These are phyloP conservation scores for Alligator mississippiensis DNA, from an alignment of 2,113 vertebrate species.

Conservation along the genomic window DNA sequence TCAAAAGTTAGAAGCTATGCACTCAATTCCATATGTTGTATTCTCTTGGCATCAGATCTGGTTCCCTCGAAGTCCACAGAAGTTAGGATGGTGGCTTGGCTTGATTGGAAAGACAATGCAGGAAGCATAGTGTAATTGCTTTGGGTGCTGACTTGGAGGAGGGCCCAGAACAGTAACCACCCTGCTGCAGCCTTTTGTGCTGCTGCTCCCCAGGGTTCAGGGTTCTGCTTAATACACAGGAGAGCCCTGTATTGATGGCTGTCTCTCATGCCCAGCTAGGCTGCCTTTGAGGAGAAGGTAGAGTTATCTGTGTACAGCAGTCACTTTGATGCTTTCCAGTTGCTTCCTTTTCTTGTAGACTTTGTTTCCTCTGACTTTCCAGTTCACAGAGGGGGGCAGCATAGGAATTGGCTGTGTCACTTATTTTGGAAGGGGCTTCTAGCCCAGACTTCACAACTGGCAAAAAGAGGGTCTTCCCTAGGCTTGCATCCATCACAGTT, in stretches of 20 bases:
- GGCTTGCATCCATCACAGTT: rapidly evolving
- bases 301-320: not conserved
- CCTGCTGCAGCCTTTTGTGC: no score
- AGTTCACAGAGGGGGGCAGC: not conserved
- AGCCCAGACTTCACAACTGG: not conserved
- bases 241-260: not conserved
- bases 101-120: not conserved
- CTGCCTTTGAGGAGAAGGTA: not conserved
- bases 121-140: not conserved
- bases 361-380: not conserved
- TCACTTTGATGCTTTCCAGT: not conserved
- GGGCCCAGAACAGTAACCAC: no score
- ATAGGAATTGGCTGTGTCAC: not conserved
- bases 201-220: no score
- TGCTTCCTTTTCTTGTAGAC: not conserved
- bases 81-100: not conserved
- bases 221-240: not conserved
- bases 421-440: not conserved
- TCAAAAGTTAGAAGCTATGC: not conserved
- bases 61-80: not conserved
- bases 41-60: not conserved
- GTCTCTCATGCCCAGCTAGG: not conserved
- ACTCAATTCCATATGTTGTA: not conserved
- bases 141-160: no score
- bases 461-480: not conserved